These are phyloP conservation scores for Leptodactylus fallax DNA, from an alignment of 2,797 vertebrate genomes.

Conservation along the genomic window DNA sequence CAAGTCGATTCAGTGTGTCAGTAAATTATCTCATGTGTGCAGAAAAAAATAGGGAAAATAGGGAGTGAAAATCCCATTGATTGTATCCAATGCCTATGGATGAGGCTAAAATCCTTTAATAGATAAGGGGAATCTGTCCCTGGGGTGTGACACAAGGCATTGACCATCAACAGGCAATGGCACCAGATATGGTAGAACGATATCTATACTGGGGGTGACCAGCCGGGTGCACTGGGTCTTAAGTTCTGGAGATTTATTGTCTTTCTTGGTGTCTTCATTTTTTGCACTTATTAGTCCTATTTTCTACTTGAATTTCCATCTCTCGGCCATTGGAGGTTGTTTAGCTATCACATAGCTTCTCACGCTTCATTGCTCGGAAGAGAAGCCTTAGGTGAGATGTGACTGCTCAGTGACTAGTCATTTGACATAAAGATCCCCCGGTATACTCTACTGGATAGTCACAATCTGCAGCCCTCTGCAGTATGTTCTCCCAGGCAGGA, in stretches of 20 bases:
- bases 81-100: background rate
- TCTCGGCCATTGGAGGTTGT: conserved; percentile 5
- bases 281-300: background rate
- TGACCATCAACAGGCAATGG: background rate
- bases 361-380: background rate
- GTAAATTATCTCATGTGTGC: background rate
- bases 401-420: conserved; percentile 15
- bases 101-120: background rate
- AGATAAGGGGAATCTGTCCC: background rate
- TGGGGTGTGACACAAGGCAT: background rate
- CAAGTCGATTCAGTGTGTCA: background rate
- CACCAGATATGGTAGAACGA: too few species aligned
- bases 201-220: too few species aligned
- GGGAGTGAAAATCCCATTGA: background rate
- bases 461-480: background rate
- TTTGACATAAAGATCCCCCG: conserved; percentile 16
- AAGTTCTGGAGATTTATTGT: background rate
- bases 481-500: background rate
- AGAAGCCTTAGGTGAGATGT: conserved; percentile 29
- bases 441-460: background rate
- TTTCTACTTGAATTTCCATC: background rate
- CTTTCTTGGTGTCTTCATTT: background rate
- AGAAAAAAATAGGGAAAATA: background rate
- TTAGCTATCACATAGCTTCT: conserved; percentile 14
- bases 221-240: background rate